These are phyloP conservation scores for Ariopsis seemanni DNA, from an alignment of 2,113 vertebrate genomes.

Conservation along the genomic window DNA sequence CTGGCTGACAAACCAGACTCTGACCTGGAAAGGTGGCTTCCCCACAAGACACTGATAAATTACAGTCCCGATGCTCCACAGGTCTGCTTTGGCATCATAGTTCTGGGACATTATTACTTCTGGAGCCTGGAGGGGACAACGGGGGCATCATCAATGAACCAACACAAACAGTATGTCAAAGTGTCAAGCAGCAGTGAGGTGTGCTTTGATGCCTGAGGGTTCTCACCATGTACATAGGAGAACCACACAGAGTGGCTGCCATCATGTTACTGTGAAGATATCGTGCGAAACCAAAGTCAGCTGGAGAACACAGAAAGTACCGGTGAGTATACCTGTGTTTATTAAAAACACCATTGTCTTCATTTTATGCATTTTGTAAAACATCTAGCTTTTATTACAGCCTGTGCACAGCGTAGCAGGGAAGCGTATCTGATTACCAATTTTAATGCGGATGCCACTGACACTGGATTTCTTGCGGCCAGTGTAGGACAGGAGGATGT, in stretches of 20 bases:
- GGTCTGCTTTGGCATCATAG: slow-evolving; percentile 94
- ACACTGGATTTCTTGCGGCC: slow-evolving; percentile 83
- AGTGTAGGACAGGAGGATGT: slow-evolving; percentile 88
- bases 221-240: slow-evolving; percentile 99
- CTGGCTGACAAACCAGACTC: background rate
- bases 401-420: background rate
- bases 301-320: slow-evolving; percentile 67
- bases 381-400: background rate
- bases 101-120: slow-evolving; percentile 99
- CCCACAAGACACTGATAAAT: slow-evolving; percentile 97
- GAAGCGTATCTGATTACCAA: slow-evolving; percentile 72
- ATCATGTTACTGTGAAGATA: slow-evolving; percentile 99
- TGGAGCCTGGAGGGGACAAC: slow-evolving; percentile 79
- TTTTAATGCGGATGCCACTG: slow-evolving; percentile 92
- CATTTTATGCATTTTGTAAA: background rate
- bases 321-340: slow-evolving; percentile 43
- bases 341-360: slow-evolving; percentile 44
- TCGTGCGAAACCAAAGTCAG: slow-evolving; percentile 97
- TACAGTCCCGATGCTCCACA: slow-evolving; percentile 97
- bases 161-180: background rate
- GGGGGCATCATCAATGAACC: slow-evolving; percentile 14
- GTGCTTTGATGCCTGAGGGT: background rate
- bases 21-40: slow-evolving; percentile 97
- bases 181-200: background rate
- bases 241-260: slow-evolving; percentile 95